Base-by-base conservation (phyloP, 2,113 vertebrate genomes). In the Myrmecobius fasciatus region DNA sequence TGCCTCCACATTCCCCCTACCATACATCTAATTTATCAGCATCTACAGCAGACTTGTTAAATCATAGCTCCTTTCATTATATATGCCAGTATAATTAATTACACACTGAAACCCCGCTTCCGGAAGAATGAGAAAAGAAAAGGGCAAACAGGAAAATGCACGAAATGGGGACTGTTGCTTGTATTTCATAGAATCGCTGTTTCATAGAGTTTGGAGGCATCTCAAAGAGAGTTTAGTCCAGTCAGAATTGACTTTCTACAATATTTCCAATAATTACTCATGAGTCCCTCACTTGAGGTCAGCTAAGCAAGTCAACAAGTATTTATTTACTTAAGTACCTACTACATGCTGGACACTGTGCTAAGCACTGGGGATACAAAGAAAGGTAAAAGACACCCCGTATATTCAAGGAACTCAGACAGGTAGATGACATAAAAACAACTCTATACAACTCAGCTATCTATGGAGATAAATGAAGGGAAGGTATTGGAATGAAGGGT, bases 61-160 rank as follows among this genome's bases (percentile, higher is more conserved):
- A 96, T 97, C 97, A 95, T 95, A 95, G 92, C 95, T 95, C 92
- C 89, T 93, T 91, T 97, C 97, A 96, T 89, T 91, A 96, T 20
- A 60, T 92, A 53, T 95, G 89, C 95, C 95, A 88, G 94, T 91
- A 53, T 97, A 96, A 97, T 97, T 96, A 97, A 97, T 98, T 96
- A 96, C 25, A 91, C 92, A 47, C n/a, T 67, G 52, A 94, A 94
- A 93, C 60, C 53, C 94, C 91, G 60, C 95, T 97, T 95, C 91
- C 43, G 56, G 53, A 90, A 95, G 92, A 54, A 93, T 95, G 43
- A 43, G n/a, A 36, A 10, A 51, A 95, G 53, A 93, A 94, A 93
- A 94, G 47, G 56, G 11, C n/a, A 89, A 96, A 93, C 20, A 91
- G 95, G 92, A 91, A 97, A 96, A 93, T 46, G 56, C 53, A 54